These are phyloP conservation scores for Cyprinus carpio DNA, from an alignment of 2,113 vertebrate species.

Conservation along the genomic window DNA sequence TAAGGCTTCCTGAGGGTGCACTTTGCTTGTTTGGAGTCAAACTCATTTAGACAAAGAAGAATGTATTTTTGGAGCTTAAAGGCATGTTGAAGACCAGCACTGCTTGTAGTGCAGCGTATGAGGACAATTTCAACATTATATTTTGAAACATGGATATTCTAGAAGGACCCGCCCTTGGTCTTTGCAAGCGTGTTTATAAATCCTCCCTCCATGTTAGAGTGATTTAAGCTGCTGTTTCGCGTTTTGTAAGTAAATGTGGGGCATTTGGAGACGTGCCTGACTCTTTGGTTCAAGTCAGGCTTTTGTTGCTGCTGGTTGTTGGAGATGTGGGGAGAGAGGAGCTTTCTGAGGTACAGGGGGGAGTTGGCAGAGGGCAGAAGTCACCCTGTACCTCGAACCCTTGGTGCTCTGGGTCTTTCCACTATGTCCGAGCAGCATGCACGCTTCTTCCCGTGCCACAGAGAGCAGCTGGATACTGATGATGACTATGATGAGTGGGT, in stretches of 20 bases:
- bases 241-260: slow-evolving; percentile 3
- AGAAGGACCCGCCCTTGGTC: slow-evolving; percentile 11
- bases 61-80: neutral
- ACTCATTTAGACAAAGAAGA: neutral
- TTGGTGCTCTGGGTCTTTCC: neutral
- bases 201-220: neutral
- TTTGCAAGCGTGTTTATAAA: slow-evolving; percentile 36
- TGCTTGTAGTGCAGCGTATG: no score
- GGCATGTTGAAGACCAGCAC: neutral
- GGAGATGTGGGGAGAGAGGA: slow-evolving; percentile 39
- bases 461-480: slow-evolving; percentile 22
- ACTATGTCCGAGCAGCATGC: slow-evolving; percentile 8
- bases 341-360: slow-evolving; percentile 1
- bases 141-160: neutral
- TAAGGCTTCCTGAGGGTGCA: slow-evolving; percentile 1
- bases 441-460: neutral
- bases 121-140: neutral
- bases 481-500: slow-evolving; percentile 42
- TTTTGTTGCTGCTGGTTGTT: neutral
- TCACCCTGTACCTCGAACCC: neutral
- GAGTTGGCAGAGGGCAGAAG: neutral
- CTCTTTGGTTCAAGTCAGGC: neutral
- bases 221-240: slow-evolving; percentile 1
- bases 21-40: slow-evolving; percentile 24
- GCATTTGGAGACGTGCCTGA: slow-evolving; percentile 35